A percentile compares a stretch with the other conserved stretches of the same genome.
phyloP scores from a whole-genome alignment of 2,888 invertebrate genomes.

The Colostygia pectinataria region DNA sequence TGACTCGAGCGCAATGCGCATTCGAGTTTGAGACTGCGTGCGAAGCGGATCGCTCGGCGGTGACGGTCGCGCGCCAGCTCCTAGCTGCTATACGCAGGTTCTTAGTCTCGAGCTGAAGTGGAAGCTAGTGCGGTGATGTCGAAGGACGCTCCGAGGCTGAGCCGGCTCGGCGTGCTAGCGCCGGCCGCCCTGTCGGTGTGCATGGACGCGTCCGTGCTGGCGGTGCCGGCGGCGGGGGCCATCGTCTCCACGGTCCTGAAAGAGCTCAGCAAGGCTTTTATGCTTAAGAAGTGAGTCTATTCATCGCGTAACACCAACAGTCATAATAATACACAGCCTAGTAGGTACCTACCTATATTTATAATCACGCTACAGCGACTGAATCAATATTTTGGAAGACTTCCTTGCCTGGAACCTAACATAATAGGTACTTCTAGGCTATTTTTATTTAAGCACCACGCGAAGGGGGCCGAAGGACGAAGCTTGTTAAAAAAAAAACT shows the following conservation, averaged over 20 bases:
- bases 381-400: too few species aligned
- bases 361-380: too few species aligned
- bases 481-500: too few species aligned
- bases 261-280: conserved; percentile 77
- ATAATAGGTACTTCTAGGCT: too few species aligned
- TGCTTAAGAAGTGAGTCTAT: conserved; percentile 73
- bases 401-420: too few species aligned
- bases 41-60: conserved; percentile 77
- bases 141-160: conserved; percentile 58
- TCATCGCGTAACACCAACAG: neutral
- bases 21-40: conserved; percentile 61
- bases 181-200: conserved; percentile 74
- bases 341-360: too few species aligned
- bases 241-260: conserved; percentile 75
- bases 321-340: neutral
- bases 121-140: conserved; percentile 57
- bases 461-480: too few species aligned
- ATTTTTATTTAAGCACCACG: too few species aligned
- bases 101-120: conserved; percentile 1
- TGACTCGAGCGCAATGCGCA: conserved; percentile 40
- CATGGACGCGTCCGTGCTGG: conserved; percentile 75
- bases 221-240: conserved; percentile 75
- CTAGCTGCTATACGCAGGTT: conserved; percentile 9
- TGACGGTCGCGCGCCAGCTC: conserved; percentile 64
- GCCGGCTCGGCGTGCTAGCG: conserved; percentile 72